Conservation (phyloP, 2,797 vertebrate species). For the Channa striata region DNA sequence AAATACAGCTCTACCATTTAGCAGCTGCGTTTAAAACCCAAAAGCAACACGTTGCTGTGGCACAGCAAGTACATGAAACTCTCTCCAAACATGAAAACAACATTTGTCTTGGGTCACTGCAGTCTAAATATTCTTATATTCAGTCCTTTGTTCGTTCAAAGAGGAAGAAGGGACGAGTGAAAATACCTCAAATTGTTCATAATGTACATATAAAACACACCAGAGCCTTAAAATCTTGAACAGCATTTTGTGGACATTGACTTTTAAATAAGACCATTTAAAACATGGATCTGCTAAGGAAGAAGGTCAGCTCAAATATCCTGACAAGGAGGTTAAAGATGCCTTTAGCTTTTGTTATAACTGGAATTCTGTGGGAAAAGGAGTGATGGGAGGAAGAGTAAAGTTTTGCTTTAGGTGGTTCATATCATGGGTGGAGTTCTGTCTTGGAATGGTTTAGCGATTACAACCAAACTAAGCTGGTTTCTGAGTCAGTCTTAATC, state of each 20-base stretch:
- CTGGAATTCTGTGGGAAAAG: background rate
- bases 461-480: too few species aligned
- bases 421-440: background rate
- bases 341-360: background rate
- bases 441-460: background rate
- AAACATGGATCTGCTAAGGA: constrained; percentile 32
- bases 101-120: constrained; percentile 6
- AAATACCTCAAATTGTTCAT: constrained; percentile 39
- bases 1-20: constrained; percentile 28
- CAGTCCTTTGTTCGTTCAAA: constrained; percentile 46
- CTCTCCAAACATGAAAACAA: constrained; percentile 26
- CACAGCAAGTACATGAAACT: constrained; percentile 46
- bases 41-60: constrained; percentile 40
- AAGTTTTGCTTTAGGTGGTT: background rate
- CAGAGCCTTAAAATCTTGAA: constrained; percentile 42
- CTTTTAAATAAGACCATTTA: constrained; percentile 22
- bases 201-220: constrained; percentile 52
- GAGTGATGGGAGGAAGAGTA: background rate
- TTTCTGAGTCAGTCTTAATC: background rate
- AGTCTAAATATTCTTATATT: constrained; percentile 16
- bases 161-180: background rate
- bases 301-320: constrained; percentile 9
- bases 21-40: constrained; percentile 10
- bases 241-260: constrained; percentile 30
- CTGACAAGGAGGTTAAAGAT: background rate